These are phyloP conservation scores for Cybosia mesomella DNA, from an alignment of 2,888 invertebrate species.

Conservation along the genomic window DNA sequence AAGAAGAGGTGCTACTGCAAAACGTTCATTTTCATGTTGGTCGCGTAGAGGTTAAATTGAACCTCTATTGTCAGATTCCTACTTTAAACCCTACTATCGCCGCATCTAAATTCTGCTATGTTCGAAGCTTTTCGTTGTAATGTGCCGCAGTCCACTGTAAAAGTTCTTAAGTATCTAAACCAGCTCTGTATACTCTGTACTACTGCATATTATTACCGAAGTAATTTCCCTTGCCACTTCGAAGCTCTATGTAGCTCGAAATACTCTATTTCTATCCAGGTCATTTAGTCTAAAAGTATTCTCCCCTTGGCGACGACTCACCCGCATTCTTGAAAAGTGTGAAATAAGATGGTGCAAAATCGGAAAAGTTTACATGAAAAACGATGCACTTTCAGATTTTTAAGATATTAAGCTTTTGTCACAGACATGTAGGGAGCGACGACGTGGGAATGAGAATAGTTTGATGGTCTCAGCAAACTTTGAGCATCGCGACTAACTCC, in stretches of 20 bases:
- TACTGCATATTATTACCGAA: constrained; percentile 40
- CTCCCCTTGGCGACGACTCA: constrained; percentile 61
- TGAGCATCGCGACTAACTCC: constrained; percentile 58
- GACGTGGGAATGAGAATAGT: constrained; percentile 69
- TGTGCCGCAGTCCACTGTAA: constrained; percentile 19
- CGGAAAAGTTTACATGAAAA: constrained; percentile 68
- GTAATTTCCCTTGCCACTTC: constrained; percentile 51
- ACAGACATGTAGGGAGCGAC: constrained; percentile 62
- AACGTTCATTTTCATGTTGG: too few species aligned
- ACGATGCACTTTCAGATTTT: constrained; percentile 71
- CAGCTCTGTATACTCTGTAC: constrained; percentile 40
- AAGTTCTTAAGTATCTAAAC: constrained; percentile 29
- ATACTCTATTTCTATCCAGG: constrained; percentile 70
- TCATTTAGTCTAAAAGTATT: constrained; percentile 78
- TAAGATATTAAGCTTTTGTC: constrained; percentile 59
- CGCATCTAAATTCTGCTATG: constrained; percentile 3
- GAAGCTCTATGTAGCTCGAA: constrained; percentile 54
- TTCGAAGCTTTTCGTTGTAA: constrained; percentile 24
- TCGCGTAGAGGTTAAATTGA: too few species aligned
- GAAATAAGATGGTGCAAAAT: constrained; percentile 64
- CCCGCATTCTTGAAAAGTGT: constrained; percentile 57
- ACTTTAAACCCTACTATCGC: too few species aligned
- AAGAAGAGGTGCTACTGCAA: too few species aligned
- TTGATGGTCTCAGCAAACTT: constrained; percentile 70
- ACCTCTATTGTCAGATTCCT: too few species aligned